Evolutionary conservation across 2,797 vertebrate species (phyloP), one percentile per base, ranked within the genome.

Genomic region (Toxotes lorentzi): DNA sequence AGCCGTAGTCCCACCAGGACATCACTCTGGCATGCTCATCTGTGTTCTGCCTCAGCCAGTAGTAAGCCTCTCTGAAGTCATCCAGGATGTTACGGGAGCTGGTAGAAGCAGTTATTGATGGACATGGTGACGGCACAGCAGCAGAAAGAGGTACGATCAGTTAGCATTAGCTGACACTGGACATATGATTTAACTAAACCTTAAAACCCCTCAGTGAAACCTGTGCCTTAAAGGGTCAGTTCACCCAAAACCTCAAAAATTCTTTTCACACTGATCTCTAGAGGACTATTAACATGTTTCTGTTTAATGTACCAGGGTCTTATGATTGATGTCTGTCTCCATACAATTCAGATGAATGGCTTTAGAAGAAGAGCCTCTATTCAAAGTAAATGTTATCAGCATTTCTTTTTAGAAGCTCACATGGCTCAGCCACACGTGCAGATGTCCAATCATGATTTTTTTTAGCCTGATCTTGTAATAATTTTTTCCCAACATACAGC

Each of bases 1-100:
- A 99, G 5, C 98, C 98, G 0, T 99, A 99, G 83, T 99, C 98
- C 98, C 98, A 99, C 98, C 98, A 99, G 0, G 98, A 99, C 98
- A 99, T 99, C 86, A 99, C 97, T 38, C 97, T 93, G n/a, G 96
- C 97, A 0, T 99, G 97, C 85, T 99, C 97, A 0, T 98, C 97
- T 1, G 98, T 99, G 92, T 99, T 99, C 92, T 98, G 98, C 50
- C 97, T 95, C 91, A 99, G 95, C 97, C 97, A 99, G 81, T 98
- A 99, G 86, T 99, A 99, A 2, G 97, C 97, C 94, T 99, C 97
- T 81, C 97, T 96, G 94, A 99, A 99, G 94, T 99, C 97, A 83
- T 99, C 98, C 86, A 99, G 92, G 86, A 99, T 99, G 88, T 98
- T 98, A 45, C 97, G 88, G 19, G 88, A 86, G 41, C 85, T 86